A percentile compares a stretch with the other conserved stretches of the same genome.
Conservation (phyloP, 2,113 vertebrate species). For the Malaclemys terrapin region DNA sequence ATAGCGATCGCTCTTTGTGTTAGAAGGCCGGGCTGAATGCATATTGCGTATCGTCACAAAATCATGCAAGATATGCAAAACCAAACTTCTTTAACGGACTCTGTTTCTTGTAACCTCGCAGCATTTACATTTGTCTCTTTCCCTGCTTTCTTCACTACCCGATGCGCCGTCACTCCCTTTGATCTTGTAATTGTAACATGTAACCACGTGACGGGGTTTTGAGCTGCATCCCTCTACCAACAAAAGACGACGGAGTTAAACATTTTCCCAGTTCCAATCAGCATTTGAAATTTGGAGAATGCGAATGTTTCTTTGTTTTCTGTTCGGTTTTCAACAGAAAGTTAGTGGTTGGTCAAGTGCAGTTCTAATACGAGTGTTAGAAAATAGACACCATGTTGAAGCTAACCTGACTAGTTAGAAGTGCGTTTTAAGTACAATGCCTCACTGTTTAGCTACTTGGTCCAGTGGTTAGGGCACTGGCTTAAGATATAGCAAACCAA, state of each 20-base stretch:
- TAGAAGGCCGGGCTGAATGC: not conserved
- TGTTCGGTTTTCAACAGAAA: not conserved
- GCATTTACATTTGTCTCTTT: not conserved
- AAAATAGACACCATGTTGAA: no score
- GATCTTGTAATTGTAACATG: not conserved
- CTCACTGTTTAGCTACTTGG: accelerated
- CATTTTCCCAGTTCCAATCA: accelerated
- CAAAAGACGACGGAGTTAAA: not conserved
- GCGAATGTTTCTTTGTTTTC: not conserved
- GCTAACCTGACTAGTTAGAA: not conserved
- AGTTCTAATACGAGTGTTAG: not conserved
- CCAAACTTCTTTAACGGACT: not conserved
- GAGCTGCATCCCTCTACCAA: accelerated
- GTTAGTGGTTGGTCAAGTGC: not conserved
- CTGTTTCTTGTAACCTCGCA: not conserved
- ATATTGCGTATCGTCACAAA: not conserved
- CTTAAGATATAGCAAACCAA: no score
- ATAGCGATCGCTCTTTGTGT: not conserved
- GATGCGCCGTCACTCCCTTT: not conserved
- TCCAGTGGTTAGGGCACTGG: not conserved
- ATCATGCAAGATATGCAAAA: not conserved
- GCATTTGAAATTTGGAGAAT: not conserved
- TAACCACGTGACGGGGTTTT: not conserved
- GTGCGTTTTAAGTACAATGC: not conserved
- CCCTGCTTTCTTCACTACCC: not conserved